Conservation (phyloP, 1,140 invertebrate genomes). For the Luehdorfia chinensis region DNA sequence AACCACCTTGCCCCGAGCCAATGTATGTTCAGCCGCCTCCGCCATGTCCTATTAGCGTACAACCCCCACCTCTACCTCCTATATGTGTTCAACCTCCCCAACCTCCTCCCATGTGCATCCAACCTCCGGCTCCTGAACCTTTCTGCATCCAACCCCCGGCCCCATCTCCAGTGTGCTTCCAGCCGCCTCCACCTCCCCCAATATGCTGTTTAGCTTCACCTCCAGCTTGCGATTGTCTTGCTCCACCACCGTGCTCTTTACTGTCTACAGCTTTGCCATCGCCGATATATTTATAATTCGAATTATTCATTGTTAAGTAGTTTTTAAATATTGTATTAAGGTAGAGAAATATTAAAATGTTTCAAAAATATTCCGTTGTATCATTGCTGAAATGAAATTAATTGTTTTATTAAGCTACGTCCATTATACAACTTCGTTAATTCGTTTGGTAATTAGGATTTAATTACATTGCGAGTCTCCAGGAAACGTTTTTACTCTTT, state of each 20-base stretch:
- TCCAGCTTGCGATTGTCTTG: slow-evolving; percentile 10
- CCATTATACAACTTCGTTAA: neutral
- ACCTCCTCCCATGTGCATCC: slow-evolving; percentile 45
- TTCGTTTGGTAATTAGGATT: slow-evolving; percentile 10
- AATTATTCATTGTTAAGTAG: slow-evolving; percentile 15
- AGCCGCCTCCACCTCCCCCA: slow-evolving; percentile 31
- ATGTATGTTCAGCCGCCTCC: slow-evolving; percentile 46
- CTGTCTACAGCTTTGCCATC: slow-evolving; percentile 31
- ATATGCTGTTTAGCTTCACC: slow-evolving; percentile 21
- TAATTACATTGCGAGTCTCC: neutral
- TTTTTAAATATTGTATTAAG: slow-evolving; percentile 20
- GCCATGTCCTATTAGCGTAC: slow-evolving; percentile 42
- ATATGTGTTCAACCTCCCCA: slow-evolving; percentile 53
- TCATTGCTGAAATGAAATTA: too few relatives aligned
- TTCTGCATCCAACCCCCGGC: slow-evolving; percentile 54
- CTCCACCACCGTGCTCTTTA: slow-evolving; percentile 20
- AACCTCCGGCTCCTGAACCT: slow-evolving; percentile 45
- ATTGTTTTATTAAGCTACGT: neutral
- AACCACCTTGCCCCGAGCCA: slow-evolving; percentile 51
- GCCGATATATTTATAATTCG: slow-evolving; percentile 47
- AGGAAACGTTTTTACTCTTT: neutral
- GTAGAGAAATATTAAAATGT: slow-evolving; percentile 9
- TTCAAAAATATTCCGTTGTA: neutral
- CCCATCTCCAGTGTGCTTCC: slow-evolving; percentile 50
- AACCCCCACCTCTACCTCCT: slow-evolving; percentile 51